phyloP scores from a whole-genome alignment of 2,888 invertebrate species.

The Mythimna loreyi region DNA sequence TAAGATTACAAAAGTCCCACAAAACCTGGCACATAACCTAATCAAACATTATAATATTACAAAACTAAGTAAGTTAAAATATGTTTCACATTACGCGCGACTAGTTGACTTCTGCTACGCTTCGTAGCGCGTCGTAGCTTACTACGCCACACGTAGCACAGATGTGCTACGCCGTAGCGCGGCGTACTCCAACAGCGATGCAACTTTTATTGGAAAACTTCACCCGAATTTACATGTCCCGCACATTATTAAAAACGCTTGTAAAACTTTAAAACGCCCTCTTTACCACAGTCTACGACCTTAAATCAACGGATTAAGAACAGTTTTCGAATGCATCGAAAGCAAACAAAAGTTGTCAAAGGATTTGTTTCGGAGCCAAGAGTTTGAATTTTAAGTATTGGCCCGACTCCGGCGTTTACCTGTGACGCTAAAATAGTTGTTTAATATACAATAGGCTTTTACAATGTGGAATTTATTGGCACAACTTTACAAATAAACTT shows the following conservation, averaged over 20 bases:
- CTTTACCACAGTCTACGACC: slow-evolving; percentile 47
- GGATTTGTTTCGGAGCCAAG: slow-evolving; percentile 67
- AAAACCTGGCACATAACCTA: neutral
- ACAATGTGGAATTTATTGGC: slow-evolving; percentile 61
- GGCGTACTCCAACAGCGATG: slow-evolving; percentile 74
- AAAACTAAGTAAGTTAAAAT: neutral
- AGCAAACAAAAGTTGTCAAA: slow-evolving; percentile 50
- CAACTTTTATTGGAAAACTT: slow-evolving; percentile 90
- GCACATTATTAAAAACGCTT: slow-evolving; percentile 87
- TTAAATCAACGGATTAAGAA: slow-evolving; percentile 59
- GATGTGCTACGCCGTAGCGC: slow-evolving; percentile 65
- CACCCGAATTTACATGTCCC: slow-evolving; percentile 86
- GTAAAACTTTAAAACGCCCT: slow-evolving; percentile 70
- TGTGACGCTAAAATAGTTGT: slow-evolving; percentile 65
- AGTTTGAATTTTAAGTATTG: slow-evolving; percentile 74
- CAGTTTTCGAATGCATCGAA: slow-evolving; percentile 52
- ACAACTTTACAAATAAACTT: slow-evolving; percentile 58
- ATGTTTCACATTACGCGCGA: neutral
- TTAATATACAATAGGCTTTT: slow-evolving; percentile 68
- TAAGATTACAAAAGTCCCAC: neutral
- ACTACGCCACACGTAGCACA: slow-evolving; percentile 56
- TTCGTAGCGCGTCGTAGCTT: slow-evolving; percentile 18
- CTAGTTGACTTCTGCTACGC: slow-evolving; percentile 6
- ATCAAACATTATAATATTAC: neutral
- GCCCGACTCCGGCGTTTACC: slow-evolving; percentile 64